Evolutionary conservation across 2,113 vertebrate species (phyloP).

Genomic region (Phalacrocorax brasilianus): DNA sequence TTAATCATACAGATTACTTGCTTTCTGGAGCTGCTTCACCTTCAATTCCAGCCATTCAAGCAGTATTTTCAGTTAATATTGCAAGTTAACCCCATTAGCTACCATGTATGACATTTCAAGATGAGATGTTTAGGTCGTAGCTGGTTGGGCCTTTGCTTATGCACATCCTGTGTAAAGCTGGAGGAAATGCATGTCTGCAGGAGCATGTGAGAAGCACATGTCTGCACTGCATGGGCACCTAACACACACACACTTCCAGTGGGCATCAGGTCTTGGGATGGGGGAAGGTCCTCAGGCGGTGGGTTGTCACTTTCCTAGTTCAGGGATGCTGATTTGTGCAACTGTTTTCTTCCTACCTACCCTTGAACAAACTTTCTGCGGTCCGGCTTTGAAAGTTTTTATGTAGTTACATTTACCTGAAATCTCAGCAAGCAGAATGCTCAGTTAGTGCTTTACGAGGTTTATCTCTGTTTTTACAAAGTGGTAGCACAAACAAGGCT

Average conservation of each 20-base stretch:
- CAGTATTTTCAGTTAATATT: background rate
- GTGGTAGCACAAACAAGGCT: too few relatives aligned
- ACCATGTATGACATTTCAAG: too few relatives aligned
- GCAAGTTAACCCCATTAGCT: background rate
- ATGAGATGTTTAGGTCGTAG: background rate
- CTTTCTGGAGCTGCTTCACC: background rate
- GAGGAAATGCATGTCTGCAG: background rate
- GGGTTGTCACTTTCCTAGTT: background rate
- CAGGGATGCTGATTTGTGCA: background rate
- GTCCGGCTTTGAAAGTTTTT: background rate
- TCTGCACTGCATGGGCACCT: fast-evolving
- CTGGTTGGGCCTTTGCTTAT: background rate
- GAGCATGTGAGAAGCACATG: fast-evolving
- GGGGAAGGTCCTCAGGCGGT: background rate
- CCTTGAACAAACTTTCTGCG: background rate
- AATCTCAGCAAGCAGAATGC: background rate
- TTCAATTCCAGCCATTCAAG: background rate
- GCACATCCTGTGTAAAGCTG: background rate
- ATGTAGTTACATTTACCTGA: background rate
- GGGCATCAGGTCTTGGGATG: background rate
- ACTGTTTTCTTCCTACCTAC: background rate
- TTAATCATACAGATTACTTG: background rate
- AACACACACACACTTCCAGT: too few relatives aligned
- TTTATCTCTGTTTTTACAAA: background rate
- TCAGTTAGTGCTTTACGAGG: background rate